Evolutionary conservation across 2,888 invertebrate species (phyloP).

Genomic region (Synergus japonicus): DNA sequence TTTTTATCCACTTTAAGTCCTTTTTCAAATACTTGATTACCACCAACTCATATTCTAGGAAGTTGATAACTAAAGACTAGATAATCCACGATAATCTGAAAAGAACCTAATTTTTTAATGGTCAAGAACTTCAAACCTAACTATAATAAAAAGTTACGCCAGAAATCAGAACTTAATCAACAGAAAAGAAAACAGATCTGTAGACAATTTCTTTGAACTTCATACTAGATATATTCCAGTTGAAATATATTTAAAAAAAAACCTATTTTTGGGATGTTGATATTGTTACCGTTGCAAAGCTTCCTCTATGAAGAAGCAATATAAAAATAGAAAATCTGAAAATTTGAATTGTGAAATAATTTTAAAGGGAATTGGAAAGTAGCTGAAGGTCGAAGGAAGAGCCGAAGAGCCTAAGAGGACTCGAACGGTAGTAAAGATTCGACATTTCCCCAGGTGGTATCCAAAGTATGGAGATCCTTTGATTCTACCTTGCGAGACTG

Average conservation of each 20-base stretch:
- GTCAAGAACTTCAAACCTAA: background rate
- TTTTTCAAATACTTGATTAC: slow-evolving; percentile 11
- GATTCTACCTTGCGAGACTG: slow-evolving; percentile 27
- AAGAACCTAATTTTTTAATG: background rate
- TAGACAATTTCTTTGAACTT: no score
- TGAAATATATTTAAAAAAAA: no score
- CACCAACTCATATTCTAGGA: background rate
- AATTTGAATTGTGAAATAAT: slow-evolving; percentile 8
- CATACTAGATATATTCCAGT: no score
- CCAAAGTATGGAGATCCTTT: slow-evolving; percentile 27
- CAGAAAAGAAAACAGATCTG: no score
- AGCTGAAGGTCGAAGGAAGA: background rate
- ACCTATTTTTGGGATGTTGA: no score
- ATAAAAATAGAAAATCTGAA: background rate
- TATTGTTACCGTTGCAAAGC: no score
- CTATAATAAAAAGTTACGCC: no score
- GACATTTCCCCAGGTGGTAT: slow-evolving; percentile 34
- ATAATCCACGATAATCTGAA: background rate
- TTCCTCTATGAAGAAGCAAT: background rate
- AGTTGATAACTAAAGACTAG: background rate
- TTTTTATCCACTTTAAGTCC: slow-evolving; percentile 2
- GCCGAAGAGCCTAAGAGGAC: slow-evolving; percentile 11
- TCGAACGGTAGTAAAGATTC: slow-evolving; percentile 40
- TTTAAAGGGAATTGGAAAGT: slow-evolving; percentile 30
- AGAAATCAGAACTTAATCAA: no score